phyloP scores from a whole-genome alignment of 1,140 invertebrate genomes.

The Heliconius nattereri region DNA sequence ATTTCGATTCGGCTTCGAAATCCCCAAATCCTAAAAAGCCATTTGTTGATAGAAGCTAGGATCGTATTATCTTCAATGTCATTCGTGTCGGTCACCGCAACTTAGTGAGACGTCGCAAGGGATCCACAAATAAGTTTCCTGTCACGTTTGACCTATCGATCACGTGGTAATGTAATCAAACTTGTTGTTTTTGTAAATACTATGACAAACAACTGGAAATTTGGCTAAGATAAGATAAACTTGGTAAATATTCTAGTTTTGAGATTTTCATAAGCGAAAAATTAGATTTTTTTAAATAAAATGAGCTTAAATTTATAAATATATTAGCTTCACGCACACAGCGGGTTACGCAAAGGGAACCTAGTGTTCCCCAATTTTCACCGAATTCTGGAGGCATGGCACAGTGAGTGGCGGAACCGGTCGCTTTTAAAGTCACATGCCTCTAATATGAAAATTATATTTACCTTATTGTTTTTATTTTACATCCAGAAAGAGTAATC shows the following conservation, averaged over 20 bases:
- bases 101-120: conserved; percentile 15
- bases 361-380: no score
- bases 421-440: no score
- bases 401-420: no score
- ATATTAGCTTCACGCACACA: no score
- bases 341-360: no score
- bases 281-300: no score
- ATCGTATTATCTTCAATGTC: conserved; percentile 17
- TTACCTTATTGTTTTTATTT: no score
- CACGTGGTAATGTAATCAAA: conserved; percentile 35
- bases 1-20: neutral
- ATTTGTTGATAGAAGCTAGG: conserved; percentile 1
- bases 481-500: no score
- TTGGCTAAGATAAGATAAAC: neutral
- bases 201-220: conserved; percentile 26
- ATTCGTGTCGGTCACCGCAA: conserved; percentile 17
- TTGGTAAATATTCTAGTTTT: neutral
- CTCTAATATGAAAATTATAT: no score
- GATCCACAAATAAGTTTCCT: conserved; percentile 22
- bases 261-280: no score
- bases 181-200: conserved; percentile 28
- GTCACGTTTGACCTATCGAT: conserved; percentile 35
- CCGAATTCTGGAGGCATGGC: no score
- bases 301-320: no score
- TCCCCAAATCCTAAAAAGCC: conserved; percentile 12